phyloP scores from a whole-genome alignment of 2,888 invertebrate species.

The Vandiemenella viatica region DNA sequence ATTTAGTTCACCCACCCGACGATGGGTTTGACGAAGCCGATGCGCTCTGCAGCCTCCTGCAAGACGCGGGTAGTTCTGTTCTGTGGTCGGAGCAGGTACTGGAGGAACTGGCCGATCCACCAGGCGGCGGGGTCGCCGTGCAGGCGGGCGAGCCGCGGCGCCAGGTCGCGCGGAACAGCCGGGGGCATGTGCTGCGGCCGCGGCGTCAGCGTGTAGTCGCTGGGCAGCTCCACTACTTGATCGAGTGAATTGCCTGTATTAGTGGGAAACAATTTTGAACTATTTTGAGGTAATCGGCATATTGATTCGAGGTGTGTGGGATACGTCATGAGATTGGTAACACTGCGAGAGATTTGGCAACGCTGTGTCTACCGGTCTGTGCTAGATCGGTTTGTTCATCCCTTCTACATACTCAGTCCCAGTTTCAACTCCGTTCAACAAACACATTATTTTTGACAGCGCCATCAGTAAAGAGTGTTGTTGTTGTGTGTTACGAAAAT shows the following conservation, averaged over 20 bases:
- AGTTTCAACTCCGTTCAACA: no score
- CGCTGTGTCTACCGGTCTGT: no score
- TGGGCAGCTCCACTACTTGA: conserved; percentile 79
- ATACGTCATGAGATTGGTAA: no score
- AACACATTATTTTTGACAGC: no score
- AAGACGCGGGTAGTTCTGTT: conserved; percentile 55
- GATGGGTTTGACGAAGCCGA: conserved; percentile 72
- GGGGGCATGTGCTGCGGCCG: conserved; percentile 78
- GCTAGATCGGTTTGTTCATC: no score
- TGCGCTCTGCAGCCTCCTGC: conserved; percentile 54
- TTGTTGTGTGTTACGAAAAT: no score
- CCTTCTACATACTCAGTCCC: no score
- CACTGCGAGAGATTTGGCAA: no score
- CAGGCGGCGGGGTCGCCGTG: conserved; percentile 94
- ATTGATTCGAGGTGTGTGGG: no score
- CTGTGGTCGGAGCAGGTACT: conserved; percentile 75
- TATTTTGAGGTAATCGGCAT: no score
- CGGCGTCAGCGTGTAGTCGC: conserved; percentile 81
- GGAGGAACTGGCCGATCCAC: conserved; percentile 96
- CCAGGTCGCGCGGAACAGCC: conserved; percentile 82
- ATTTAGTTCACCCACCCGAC: conserved; percentile 72
- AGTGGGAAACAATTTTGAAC: no score
- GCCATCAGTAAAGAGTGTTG: no score
- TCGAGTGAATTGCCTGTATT: conserved; percentile 45
- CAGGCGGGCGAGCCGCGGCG: conserved; percentile 56